Percentiles rank a stretch among this genome's conserved stretches.
These are phyloP conservation scores for Iguana delicatissima DNA, from an alignment of 2,797 vertebrate genomes.

Conservation along the genomic window DNA sequence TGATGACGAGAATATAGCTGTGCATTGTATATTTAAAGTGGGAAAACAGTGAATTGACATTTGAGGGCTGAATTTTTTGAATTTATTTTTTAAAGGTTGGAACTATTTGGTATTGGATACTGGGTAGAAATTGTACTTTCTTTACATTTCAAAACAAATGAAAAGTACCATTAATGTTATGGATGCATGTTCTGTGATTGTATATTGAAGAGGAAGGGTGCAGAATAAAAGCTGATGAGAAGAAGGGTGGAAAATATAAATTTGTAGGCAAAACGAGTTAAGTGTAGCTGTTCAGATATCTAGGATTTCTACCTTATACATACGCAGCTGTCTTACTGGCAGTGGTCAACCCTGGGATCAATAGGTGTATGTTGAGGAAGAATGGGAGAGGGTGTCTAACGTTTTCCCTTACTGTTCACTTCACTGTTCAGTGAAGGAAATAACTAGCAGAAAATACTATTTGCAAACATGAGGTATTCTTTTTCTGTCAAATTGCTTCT, in stretches of 20 bases:
- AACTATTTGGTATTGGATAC: background rate
- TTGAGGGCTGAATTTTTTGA: background rate
- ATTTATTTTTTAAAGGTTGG: too few species aligned
- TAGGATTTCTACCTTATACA: background rate
- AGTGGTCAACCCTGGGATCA: background rate
- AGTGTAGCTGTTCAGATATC: background rate
- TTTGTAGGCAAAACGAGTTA: background rate
- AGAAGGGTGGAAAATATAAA: background rate
- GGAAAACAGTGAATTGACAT: background rate
- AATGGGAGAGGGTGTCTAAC: background rate
- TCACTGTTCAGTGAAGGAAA: background rate
- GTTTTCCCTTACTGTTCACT: background rate
- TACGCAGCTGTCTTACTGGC: background rate
- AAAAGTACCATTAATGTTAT: background rate
- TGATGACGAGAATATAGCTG: background rate
- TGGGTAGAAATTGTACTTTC: background rate
- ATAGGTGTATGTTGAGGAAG: background rate
- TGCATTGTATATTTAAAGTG: too few species aligned
- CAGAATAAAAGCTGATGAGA: background rate
- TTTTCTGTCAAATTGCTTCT: background rate
- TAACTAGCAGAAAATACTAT: background rate
- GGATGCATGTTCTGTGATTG: background rate
- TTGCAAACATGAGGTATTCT: background rate
- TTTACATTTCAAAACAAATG: background rate
- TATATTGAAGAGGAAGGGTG: background rate